Base-by-base conservation (phyloP, 1,140 invertebrate genomes). In the Ceratina australensis region DNA sequence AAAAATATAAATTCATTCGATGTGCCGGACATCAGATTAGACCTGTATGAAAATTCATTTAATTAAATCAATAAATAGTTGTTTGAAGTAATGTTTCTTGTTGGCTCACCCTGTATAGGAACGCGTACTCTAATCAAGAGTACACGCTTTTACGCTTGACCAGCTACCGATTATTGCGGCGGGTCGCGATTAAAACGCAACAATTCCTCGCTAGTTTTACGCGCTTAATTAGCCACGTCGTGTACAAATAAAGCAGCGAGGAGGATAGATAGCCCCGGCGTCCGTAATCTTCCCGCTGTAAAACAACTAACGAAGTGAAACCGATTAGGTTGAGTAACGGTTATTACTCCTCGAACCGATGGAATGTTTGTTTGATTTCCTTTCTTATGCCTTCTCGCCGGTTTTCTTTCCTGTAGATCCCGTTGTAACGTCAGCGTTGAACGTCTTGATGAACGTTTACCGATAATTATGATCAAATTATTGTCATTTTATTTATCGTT, bases 211-310 rank as follows among this genome's bases (percentile, higher is more conserved):
- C 26, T 60, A 26, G 65, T 61, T 60, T 76, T 42, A 52, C 66
- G 26, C 47, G 67, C 66, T 77, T 77, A 77, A 77, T 69, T 69
- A 77, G 49, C 42, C 54, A 47, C 74, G 28, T 20, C 28, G 4
- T 33, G 26, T 26, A 42, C 47, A 28, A 77, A 54, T 63, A 26
- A 71, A 69, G 47, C 20, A 22, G n/a, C 13, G 16, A 5, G 2
- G 15, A 16, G n/a, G 66, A 75, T 22, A 24, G 64, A 49, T 68
- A 15, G 10, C 0, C 5, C 33, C 5, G 24, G 26, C 24, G 20
- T 5, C 4, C 18, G 12, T n/a, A 42, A 61, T 61, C 42, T 61
- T 26, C 24, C 10, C 13, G 47, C 24, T 15, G 13, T 20, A 13
- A 42, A 47, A 28, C 22, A 54, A 20, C 13, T 42, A 59, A 15